Conservation (phyloP, 2,888 invertebrate species). For the Alloscopus bannaensis region DNA sequence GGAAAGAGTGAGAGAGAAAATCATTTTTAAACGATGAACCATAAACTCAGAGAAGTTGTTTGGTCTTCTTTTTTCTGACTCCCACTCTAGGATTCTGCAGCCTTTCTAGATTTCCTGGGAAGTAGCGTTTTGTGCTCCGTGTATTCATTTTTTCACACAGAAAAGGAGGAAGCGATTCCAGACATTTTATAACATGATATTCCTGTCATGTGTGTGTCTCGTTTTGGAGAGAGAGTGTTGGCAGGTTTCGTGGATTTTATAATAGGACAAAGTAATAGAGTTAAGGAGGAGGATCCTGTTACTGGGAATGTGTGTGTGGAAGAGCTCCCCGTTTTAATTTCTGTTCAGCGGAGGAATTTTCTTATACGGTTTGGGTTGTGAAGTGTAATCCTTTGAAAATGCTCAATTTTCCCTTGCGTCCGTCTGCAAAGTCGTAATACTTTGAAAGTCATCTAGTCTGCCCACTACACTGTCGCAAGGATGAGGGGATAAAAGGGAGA, state of each 20-base stretch:
- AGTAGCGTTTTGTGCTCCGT: not conserved
- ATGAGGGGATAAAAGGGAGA: no score
- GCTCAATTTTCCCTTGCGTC: no score
- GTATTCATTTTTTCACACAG: no score
- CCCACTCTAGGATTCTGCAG: no score
- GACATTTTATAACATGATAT: constrained; percentile 16
- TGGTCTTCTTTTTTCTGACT: not conserved
- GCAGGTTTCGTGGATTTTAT: not conserved
- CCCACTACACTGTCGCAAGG: no score
- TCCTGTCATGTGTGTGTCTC: constrained; percentile 21
- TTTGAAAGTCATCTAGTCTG: no score
- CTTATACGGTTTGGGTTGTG: not conserved
- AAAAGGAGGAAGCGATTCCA: not conserved
- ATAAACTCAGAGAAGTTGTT: constrained; percentile 25
- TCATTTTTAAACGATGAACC: constrained; percentile 20
- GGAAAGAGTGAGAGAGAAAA: not conserved
- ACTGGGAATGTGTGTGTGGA: not conserved
- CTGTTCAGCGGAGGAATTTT: not conserved
- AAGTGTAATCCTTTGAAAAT: not conserved
- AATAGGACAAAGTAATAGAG: not conserved
- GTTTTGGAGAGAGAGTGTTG: constrained; percentile 1
- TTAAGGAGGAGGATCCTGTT: not conserved
- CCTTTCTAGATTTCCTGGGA: not conserved
- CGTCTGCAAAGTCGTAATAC: no score
- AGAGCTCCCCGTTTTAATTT: not conserved